Evolutionary conservation across 2,888 invertebrate species (phyloP).

Genomic region (Euplexia lucipara): DNA sequence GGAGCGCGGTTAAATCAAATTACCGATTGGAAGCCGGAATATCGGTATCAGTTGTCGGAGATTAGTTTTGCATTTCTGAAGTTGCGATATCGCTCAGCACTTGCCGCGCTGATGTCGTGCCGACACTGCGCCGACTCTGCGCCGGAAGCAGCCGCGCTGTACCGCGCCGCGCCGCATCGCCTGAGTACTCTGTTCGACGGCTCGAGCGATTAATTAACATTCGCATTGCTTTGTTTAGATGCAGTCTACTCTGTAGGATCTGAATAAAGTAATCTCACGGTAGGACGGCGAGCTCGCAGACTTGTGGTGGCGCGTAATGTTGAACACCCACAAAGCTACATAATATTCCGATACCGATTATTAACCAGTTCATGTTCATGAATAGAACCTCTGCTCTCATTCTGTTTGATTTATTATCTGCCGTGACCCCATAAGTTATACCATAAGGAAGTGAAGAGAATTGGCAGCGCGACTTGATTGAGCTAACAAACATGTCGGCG

Average conservation of each 20-base stretch:
- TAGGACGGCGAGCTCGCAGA: background rate
- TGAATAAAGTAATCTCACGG: slow-evolving; percentile 1
- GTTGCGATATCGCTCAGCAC: slow-evolving; percentile 13
- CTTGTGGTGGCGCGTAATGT: background rate
- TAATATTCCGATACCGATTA: slow-evolving; percentile 2
- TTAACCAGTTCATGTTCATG: slow-evolving; percentile 19
- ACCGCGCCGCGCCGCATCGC: background rate
- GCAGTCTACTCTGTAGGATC: slow-evolving; percentile 1
- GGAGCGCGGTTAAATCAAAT: slow-evolving; percentile 62
- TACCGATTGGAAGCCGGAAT: slow-evolving; percentile 59
- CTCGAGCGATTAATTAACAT: slow-evolving; percentile 19
- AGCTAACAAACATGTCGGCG: slow-evolving; percentile 35
- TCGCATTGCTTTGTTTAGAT: slow-evolving; percentile 15
- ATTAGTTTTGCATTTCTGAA: slow-evolving; percentile 65
- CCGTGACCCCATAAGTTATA: slow-evolving; percentile 22
- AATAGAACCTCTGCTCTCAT: slow-evolving; percentile 13
- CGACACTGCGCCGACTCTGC: background rate
- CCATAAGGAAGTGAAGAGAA: slow-evolving; percentile 26
- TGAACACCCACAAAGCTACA: background rate
- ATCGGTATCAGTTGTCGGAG: slow-evolving; percentile 60
- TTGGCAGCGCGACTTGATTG: slow-evolving; percentile 17
- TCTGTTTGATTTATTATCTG: slow-evolving; percentile 31
- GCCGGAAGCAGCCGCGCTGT: too few species aligned
- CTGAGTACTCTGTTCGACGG: background rate
- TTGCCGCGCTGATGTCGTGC: background rate